These are phyloP conservation scores for Sorex fumeus DNA, from an alignment of 2,113 vertebrate genomes.

Conservation along the genomic window DNA sequence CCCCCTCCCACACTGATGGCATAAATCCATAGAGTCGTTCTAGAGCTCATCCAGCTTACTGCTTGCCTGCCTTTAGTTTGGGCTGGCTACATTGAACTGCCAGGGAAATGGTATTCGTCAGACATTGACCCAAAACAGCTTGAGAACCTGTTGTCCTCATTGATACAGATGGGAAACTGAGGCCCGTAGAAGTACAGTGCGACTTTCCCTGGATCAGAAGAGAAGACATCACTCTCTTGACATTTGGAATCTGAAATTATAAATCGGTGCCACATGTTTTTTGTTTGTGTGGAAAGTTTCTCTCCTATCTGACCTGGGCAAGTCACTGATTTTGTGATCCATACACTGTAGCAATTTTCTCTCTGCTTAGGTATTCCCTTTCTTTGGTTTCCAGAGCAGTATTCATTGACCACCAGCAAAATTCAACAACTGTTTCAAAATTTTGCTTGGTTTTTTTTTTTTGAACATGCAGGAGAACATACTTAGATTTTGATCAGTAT, in stretches of 20 bases:
- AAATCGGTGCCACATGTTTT: neutral
- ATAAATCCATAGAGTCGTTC: neutral
- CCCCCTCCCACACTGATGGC: slow-evolving; percentile 30
- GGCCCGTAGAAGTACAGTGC: neutral
- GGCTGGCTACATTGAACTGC: slow-evolving; percentile 30
- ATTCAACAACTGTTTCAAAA: slow-evolving; percentile 22
- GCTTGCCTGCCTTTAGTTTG: slow-evolving; percentile 35
- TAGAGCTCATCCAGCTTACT: neutral
- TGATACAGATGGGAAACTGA: neutral
- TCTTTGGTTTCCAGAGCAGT: slow-evolving; percentile 36
- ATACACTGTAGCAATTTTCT: neutral
- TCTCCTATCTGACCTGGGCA: neutral
- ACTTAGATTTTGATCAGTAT: slow-evolving; percentile 43
- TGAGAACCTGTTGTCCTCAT: neutral
- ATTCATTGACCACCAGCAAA: neutral
- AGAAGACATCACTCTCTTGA: slow-evolving; percentile 9
- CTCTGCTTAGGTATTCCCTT: neutral
- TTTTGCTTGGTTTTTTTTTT: neutral
- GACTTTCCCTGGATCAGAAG: neutral
- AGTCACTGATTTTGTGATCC: slow-evolving; percentile 11
- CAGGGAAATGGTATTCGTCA: neutral
- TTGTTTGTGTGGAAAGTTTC: neutral
- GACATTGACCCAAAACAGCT: neutral
- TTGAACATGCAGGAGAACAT: neutral
- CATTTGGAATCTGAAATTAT: neutral